These are phyloP conservation scores for Drosophila murphyi DNA, from an alignment of 1,140 invertebrate species.

Conservation along the genomic window DNA sequence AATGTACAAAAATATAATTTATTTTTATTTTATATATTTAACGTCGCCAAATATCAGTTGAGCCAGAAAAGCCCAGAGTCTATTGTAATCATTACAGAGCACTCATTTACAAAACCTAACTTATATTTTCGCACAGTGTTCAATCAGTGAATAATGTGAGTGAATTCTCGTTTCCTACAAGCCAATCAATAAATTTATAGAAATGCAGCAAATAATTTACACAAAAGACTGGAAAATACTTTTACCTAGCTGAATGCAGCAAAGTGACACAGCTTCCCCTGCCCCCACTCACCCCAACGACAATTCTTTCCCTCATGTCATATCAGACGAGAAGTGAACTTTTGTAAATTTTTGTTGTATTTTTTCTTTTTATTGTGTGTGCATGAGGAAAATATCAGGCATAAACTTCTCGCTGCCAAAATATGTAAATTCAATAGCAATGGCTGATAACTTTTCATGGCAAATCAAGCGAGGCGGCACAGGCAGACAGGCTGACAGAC, in stretches of 20 bases:
- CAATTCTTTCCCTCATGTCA: conserved; percentile 14
- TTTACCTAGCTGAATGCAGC: conserved; percentile 14
- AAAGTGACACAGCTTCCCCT: conserved; percentile 9
- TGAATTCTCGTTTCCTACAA: conserved; percentile 8
- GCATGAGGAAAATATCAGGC: conserved; percentile 38
- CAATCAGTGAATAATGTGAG: conserved; percentile 17
- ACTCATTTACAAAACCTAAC: not conserved
- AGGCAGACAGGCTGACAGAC: conserved; percentile 22
- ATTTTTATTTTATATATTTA: too few relatives aligned
- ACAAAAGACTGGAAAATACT: conserved; percentile 39
- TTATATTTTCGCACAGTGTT: conserved; percentile 16
- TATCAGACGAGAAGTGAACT: conserved; percentile 16
- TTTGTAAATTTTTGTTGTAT: not conserved
- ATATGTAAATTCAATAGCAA: conserved; percentile 62
- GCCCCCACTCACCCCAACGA: too few relatives aligned
- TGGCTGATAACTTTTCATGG: conserved; percentile 51
- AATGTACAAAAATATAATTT: too few relatives aligned
- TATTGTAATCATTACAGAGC: not conserved
- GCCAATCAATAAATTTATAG: conserved; percentile 69
- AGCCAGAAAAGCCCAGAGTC: too few relatives aligned
- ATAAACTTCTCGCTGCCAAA: conserved; percentile 57
- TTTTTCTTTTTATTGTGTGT: conserved; percentile 2
- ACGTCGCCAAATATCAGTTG: too few relatives aligned
- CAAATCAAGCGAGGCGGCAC: conserved; percentile 51
- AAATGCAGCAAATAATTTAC: conserved; percentile 62